Evolutionary conservation across 2,113 vertebrate species (phyloP), one percentile per base, ranked within the genome.

Genomic region (Lophius piscatorius): DNA sequence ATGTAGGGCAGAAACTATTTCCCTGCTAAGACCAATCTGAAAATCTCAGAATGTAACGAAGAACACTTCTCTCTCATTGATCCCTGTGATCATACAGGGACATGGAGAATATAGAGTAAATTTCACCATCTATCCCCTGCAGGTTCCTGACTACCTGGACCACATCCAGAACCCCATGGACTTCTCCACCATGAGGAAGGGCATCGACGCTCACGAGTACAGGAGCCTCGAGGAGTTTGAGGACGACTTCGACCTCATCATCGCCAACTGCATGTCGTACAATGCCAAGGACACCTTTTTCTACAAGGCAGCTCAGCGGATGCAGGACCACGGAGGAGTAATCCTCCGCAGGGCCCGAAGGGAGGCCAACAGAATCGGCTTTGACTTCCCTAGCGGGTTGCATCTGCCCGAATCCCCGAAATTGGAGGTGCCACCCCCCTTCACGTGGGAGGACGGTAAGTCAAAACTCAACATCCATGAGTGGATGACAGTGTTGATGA

Each of bases 131-230:
- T 10, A 20, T 9, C 38, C 18, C 36, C 24, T 38, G 22, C 80
- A 99, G 97, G 97, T 99, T 57, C 94, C 96, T 2, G 97, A 99
- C 81, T 99, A 99, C 81, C 83, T 97, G 90, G 96, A 99, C 76
- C 94, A 96, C 82, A 96, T 99, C 80, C 93, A 91, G 58, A 91
- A 91, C 29, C 96, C 97, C 34, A 99, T 98, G 96, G 97, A 99
- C 89, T 98, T 98, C 87, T 95, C 94, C 59, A 96, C 96, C 18
- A 97, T 99, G 95, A 86, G 93, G 68, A 93, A 93, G 78, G 93
- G 92, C 48, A 90, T 98, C 17, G 95, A 98, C 46, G 82, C 87
- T 7, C 95, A 97, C 71, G 84, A 78, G 48, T 99, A 99, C 85
- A 88, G 70, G 54, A 95, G 91, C 76, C 84, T 99, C 67, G 90